These are phyloP conservation scores for Muraenolepis orangiensis DNA, from an alignment of 2,797 vertebrate genomes.

Conservation along the genomic window DNA sequence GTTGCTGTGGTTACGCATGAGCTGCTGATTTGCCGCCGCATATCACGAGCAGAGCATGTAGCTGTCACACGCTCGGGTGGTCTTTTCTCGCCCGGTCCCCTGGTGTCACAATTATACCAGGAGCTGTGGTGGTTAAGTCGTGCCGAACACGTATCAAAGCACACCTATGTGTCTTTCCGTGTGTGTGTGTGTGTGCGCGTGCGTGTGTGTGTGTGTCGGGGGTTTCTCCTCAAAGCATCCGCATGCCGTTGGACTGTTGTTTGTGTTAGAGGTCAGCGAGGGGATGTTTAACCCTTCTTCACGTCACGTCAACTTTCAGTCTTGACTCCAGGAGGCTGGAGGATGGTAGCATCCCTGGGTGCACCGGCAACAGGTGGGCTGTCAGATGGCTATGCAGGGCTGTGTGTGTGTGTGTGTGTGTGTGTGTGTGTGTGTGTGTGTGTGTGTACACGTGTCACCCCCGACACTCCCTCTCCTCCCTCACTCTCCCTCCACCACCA, in stretches of 20 bases:
- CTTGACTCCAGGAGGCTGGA: slow-evolving; percentile 80
- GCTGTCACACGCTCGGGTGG: slow-evolving; percentile 16
- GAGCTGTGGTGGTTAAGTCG: slow-evolving; percentile 26
- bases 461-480: slow-evolving; percentile 7
- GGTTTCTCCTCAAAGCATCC: slow-evolving; percentile 34
- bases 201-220: slow-evolving; percentile 7
- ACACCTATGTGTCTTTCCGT: slow-evolving; percentile 6
- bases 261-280: slow-evolving; percentile 28
- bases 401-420: slow-evolving; percentile 30
- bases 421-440: slow-evolving; percentile 41
- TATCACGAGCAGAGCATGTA: slow-evolving; percentile 36
- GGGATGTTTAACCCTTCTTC: slow-evolving; percentile 70
- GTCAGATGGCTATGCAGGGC: slow-evolving; percentile 46
- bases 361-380: slow-evolving; percentile 78
- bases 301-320: slow-evolving; percentile 80
- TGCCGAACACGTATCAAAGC: slow-evolving; percentile 42
- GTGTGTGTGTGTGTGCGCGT: slow-evolving; percentile 23
- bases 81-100: neutral
- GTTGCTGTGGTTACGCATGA: no score
- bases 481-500: slow-evolving; percentile 9
- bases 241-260: slow-evolving; percentile 66
- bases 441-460: slow-evolving; percentile 16
- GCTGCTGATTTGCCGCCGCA: slow-evolving; percentile 23
- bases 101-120: slow-evolving; percentile 11
- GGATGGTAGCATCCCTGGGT: slow-evolving; percentile 75